Base-by-base conservation (phyloP, 1,140 invertebrate genomes). In the Eurosta solidaginis region DNA sequence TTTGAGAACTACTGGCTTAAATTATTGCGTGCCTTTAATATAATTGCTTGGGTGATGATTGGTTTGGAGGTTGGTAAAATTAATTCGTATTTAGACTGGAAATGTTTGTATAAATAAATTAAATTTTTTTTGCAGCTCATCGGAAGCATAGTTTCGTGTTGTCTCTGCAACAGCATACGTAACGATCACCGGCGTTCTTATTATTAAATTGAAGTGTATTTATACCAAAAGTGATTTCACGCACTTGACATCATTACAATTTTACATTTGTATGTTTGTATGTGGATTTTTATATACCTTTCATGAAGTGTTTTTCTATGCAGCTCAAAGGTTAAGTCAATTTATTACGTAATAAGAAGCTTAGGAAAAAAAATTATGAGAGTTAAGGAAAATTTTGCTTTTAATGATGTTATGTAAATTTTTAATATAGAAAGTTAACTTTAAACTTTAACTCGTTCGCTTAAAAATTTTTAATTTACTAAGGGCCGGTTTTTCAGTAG, bases 91-190 rank as follows among this genome's bases (percentile, higher is more conserved):
- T 1, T 36, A 42, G 7, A 68, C 27, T 59, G 22, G 33, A n/a
- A 33, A 4, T 22, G 25, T 0, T 20, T 74, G n/a, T 12, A 76
- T 1, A n/a, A 22, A 74, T 22, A 76, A 49, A n/a, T n/a, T 47
- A 27, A 49, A 29, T 76, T 52, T 78, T 40, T 50, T 36, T 81
- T 81, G 0, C 78, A 86, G 85, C 47, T 86, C 2, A 45, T 86
- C 9, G 78, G 83, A 0, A 82, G 80, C 29, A 50, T 86, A 22
- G 47, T 85, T 2, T 81, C 85, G 7, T 85, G 85, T 27, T 78
- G 82, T 14, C 77, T 86, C n/a, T 85, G 85, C 80, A 86, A 83
- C 59, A 85, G 83, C 74, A 85, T 86, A 79, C 85, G 85, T 36
- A 86, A 86, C 47, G 85, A 86, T 80, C 80, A 78, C 14, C 79